Evolutionary conservation across 2,113 vertebrate species (phyloP), one percentile per base, ranked within the genome.

Genomic region (Chascanopsetta lugubris): DNA sequence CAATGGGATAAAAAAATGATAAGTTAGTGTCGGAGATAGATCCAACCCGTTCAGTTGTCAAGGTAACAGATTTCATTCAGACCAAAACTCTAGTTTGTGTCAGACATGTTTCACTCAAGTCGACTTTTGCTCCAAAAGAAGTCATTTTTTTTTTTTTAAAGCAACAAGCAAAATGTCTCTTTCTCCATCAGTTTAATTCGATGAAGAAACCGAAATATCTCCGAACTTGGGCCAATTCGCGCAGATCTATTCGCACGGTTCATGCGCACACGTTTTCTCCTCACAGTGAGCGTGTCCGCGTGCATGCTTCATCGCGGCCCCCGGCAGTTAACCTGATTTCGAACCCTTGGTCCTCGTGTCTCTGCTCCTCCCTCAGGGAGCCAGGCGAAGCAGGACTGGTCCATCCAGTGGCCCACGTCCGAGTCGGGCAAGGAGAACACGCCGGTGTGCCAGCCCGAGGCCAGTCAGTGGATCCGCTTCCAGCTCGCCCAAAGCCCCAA

Each of bases 371-470:
- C 82, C 75, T 87, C 93, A 86, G 93, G 94, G 79, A 94, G 94
- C 89, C 95, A 96, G 72, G 92, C 94, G 63, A 97, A 97, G 86
- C 95, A 96, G 88, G 96, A 99, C 50, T 98, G 96, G 95, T 94
- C 94, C 75, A 99, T 99, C 88, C 96, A 96, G 88, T 99, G 97
- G 97, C 97, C 97, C 27, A 93, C 92, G 3, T 85, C 94, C 0
- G 95, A 98, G 83, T 90, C 94, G 0, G 94, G 94, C 64, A 97
- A 97, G 88, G 97, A 98, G 84, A 97, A 95, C 91, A 95, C 83
- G 17, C 93, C 94, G 0, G 91, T 92, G 29, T 94, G 94, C 47
- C 85, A 92, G 11, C 36, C 90, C 0, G 96, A 99, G 73, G 87
- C 92, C 2, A 89, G 89, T 0, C 95, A 93, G 30, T 96, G 96